These are phyloP conservation scores for Clistopyga incitator DNA, from an alignment of 2,888 invertebrate genomes.

Conservation along the genomic window DNA sequence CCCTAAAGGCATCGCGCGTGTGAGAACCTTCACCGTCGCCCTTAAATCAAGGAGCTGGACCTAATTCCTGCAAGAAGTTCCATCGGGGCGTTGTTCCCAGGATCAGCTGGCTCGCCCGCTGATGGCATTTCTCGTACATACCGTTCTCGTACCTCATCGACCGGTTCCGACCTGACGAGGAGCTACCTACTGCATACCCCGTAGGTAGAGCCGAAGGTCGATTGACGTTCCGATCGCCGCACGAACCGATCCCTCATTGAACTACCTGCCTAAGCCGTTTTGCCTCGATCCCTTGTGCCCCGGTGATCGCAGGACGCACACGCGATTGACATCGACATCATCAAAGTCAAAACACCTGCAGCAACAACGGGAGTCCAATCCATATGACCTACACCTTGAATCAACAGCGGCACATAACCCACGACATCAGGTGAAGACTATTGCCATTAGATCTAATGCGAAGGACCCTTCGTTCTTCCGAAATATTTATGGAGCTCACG, in stretches of 20 bases:
- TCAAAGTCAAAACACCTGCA: not conserved
- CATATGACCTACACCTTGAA: conserved; percentile 16
- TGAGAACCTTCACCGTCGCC: conserved; percentile 80
- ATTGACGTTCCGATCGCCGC: not conserved
- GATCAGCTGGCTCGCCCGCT: conserved; percentile 83
- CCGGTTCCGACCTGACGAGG: conserved; percentile 74
- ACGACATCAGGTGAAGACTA: conserved; percentile 14
- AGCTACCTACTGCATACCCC: conserved; percentile 30
- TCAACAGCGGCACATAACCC: not conserved
- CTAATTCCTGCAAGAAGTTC: conserved; percentile 83
- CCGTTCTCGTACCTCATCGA: conserved; percentile 80
- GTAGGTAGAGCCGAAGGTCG: not conserved
- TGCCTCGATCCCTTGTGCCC: not conserved
- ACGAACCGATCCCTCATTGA: not conserved
- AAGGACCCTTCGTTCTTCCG: not conserved
- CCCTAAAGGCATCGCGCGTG: conserved; percentile 73
- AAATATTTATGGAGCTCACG: conserved; percentile 6
- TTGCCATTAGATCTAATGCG: not conserved
- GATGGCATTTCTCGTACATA: conserved; percentile 82
- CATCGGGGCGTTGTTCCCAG: conserved; percentile 83
- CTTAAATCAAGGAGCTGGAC: conserved; percentile 81
- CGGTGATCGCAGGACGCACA: conserved; percentile 10
- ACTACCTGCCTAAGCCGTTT: conserved; percentile 3
- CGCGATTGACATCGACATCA: conserved; percentile 12
- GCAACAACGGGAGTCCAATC: not conserved